Conservation (phyloP, 2,113 vertebrate species). For the Xiphophorus hellerii region DNA sequence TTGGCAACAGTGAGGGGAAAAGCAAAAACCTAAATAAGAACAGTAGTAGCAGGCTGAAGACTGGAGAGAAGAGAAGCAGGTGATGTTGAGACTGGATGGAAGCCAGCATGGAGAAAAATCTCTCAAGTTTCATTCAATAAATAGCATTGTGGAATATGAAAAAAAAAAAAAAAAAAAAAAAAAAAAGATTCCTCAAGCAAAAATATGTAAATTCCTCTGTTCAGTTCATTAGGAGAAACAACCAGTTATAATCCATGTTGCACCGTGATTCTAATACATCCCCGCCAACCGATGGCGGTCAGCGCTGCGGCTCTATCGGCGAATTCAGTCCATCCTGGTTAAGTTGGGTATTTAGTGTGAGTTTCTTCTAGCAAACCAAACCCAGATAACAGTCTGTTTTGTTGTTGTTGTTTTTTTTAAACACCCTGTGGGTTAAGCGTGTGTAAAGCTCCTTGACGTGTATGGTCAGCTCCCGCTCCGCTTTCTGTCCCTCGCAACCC, state of each 20-base stretch:
- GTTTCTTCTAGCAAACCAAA: slow-evolving; percentile 32
- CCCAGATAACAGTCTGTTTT: slow-evolving; percentile 14
- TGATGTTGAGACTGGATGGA: slow-evolving; percentile 59
- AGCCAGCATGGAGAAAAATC: slow-evolving; percentile 76
- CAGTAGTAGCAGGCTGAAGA: slow-evolving; percentile 49
- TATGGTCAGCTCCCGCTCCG: neutral
- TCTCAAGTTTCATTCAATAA: slow-evolving; percentile 78
- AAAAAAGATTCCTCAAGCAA: slow-evolving; percentile 40
- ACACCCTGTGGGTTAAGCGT: slow-evolving; percentile 16
- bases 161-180: slow-evolving; percentile 5
- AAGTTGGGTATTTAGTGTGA: slow-evolving; percentile 40
- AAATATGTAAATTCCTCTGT: slow-evolving; percentile 61
- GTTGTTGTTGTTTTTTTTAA: slow-evolving; percentile 10
- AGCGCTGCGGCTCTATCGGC: neutral
- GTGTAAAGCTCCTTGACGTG: slow-evolving; percentile 1
- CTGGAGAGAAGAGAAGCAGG: slow-evolving; percentile 67
- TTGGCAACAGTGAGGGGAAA: slow-evolving; percentile 69
- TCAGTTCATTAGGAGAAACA: slow-evolving; percentile 59
- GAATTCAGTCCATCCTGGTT: slow-evolving; percentile 25
- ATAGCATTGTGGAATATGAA: slow-evolving; percentile 73
- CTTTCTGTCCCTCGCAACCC: neutral
- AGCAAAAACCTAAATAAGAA: slow-evolving; percentile 16
- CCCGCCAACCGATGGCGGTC: slow-evolving; percentile 6
- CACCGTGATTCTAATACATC: slow-evolving; percentile 55
- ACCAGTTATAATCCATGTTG: slow-evolving; percentile 56